Evolutionary conservation across 2,113 vertebrate species (phyloP).

Genomic region (human): DNA sequence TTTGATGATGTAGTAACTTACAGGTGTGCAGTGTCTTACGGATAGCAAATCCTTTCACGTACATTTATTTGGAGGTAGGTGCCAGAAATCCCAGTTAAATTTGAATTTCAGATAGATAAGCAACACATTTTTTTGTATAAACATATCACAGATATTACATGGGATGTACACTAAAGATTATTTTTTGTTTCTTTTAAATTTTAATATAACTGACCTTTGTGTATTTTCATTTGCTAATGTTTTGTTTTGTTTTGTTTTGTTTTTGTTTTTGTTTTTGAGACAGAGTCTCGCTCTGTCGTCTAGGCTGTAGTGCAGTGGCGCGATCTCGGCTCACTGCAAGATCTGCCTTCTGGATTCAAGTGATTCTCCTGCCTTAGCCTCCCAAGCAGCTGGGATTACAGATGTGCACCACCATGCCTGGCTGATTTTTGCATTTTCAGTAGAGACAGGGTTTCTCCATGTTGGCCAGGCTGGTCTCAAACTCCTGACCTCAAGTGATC

Average conservation of each 20-base stretch:
- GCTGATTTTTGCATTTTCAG: no score
- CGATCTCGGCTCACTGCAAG: no score
- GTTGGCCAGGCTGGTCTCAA: not conserved
- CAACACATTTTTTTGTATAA: not conserved
- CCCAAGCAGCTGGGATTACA: no score
- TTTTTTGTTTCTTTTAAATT: not conserved
- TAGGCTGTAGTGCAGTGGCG: no score
- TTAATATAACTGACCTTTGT: not conserved
- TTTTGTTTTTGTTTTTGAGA: no score
- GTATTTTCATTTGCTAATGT: slow-evolving; percentile 19
- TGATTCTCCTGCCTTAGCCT: no score
- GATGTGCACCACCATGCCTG: no score
- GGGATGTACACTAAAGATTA: not conserved
- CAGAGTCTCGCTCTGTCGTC: no score
- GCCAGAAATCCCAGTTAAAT: not conserved
- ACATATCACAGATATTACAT: not conserved
- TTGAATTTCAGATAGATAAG: not conserved
- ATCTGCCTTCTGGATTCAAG: no score
- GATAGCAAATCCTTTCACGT: not conserved
- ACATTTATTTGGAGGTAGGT: not conserved
- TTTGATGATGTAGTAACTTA: not conserved
- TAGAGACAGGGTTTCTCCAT: not conserved
- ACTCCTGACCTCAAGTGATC: not conserved
- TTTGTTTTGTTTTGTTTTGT: no score
- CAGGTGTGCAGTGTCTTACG: not conserved